phyloP scores from a whole-genome alignment of 1,140 invertebrate genomes.

The Cherax destructor region DNA sequence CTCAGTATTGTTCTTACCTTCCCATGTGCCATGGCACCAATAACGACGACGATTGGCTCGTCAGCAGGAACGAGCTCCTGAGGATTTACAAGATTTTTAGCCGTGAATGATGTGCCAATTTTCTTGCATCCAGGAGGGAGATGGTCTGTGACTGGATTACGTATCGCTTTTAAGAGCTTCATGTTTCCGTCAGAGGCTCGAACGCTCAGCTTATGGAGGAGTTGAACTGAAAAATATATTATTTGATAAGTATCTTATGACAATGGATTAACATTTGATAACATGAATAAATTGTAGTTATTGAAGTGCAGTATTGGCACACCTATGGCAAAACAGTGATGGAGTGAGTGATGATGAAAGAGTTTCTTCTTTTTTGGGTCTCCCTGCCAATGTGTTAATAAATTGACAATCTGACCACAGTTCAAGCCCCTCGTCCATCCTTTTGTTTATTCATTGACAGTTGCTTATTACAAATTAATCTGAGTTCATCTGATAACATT shows the following conservation, averaged over 20 bases:
- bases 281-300: too few relatives aligned
- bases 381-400: too few relatives aligned
- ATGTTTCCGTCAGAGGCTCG: slow-evolving; percentile 91
- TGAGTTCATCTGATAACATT: too few relatives aligned
- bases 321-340: too few relatives aligned
- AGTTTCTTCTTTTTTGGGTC: too few relatives aligned
- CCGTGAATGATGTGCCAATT: slow-evolving; percentile 92
- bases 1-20: slow-evolving; percentile 78
- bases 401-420: too few relatives aligned
- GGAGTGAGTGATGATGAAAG: too few relatives aligned
- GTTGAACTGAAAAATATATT: slow-evolving; percentile 86
- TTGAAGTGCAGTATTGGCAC: too few relatives aligned
- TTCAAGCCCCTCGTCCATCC: too few relatives aligned
- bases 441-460: too few relatives aligned
- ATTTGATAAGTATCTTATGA: not conserved
- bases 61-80: slow-evolving; percentile 86
- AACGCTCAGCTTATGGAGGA: slow-evolving; percentile 95
- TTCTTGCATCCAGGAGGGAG: slow-evolving; percentile 96
- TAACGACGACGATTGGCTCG: slow-evolving; percentile 91
- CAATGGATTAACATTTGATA: too few relatives aligned
- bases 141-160: slow-evolving; percentile 96
- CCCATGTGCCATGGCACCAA: slow-evolving; percentile 98
- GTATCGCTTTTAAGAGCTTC: slow-evolving; percentile 97
- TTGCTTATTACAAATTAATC: too few relatives aligned
- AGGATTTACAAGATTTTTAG: slow-evolving; percentile 85